A percentile compares a stretch with the other conserved stretches of the same genome.
phyloP scores from a whole-genome alignment of 2,113 vertebrate species.

The Monopterus albus region DNA sequence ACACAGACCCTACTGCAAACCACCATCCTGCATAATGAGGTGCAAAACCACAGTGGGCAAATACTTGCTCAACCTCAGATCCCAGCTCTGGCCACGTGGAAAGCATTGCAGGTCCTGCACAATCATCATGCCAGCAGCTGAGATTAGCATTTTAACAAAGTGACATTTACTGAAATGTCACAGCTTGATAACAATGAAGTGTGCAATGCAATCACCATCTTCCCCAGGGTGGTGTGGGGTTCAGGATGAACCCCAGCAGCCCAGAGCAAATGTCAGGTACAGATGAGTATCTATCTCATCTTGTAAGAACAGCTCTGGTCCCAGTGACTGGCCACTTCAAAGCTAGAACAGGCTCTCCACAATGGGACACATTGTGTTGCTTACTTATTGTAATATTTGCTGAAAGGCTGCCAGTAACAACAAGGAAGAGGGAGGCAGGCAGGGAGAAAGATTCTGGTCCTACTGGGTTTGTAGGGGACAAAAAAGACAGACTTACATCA shows the following conservation, averaged over 20 bases:
- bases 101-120: slow-evolving; percentile 53
- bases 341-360: slow-evolving; percentile 37
- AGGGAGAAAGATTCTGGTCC: slow-evolving; percentile 43
- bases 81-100: slow-evolving; percentile 52
- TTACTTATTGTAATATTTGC: slow-evolving; percentile 55
- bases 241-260: slow-evolving; percentile 20
- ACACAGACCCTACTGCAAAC: slow-evolving; percentile 13
- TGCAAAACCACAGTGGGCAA: slow-evolving; percentile 48
- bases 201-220: background rate
- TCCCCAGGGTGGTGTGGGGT: slow-evolving; percentile 2
- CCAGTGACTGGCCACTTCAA: slow-evolving; percentile 52
- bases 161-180: slow-evolving; percentile 32
- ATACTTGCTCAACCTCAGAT: slow-evolving; percentile 54
- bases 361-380: slow-evolving; percentile 56
- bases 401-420: slow-evolving; percentile 69
- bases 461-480: slow-evolving; percentile 35
- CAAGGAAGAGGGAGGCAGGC: slow-evolving; percentile 27
- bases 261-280: slow-evolving; percentile 25
- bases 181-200: slow-evolving; percentile 26
- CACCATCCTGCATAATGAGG: slow-evolving; percentile 37
- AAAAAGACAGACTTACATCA: slow-evolving; percentile 39
- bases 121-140: slow-evolving; percentile 51
- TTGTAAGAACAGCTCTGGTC: slow-evolving; percentile 21
- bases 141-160: slow-evolving; percentile 39
- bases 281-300: slow-evolving; percentile 50